Percentiles rank a stretch among this genome's conserved stretches.
Evolutionary conservation across 2,113 vertebrate genomes (phyloP).

Genomic region (Panurus biarmicus): DNA sequence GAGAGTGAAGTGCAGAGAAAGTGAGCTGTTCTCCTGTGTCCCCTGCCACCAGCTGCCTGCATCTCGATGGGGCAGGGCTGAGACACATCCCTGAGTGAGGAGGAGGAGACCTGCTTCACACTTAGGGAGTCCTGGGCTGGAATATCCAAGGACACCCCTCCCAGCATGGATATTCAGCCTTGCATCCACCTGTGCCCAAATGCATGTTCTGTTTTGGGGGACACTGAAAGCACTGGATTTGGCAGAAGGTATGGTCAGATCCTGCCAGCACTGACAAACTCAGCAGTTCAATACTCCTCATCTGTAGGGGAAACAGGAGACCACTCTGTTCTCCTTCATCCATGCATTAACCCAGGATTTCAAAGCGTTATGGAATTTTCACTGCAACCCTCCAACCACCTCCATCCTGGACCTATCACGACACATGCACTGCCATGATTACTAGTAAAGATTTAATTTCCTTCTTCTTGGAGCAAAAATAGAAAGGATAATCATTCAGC

Average conservation of each 20-base stretch:
- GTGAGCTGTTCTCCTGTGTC: background rate
- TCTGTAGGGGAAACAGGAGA: background rate
- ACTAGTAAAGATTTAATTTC: background rate
- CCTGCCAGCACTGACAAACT: background rate
- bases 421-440: background rate
- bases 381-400: background rate
- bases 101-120: background rate
- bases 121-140: background rate
- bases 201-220: background rate
- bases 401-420: background rate
- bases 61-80: background rate
- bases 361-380: background rate
- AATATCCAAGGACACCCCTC: background rate
- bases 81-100: background rate
- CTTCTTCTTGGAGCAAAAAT: constrained; percentile 4
- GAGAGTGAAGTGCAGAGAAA: constrained; percentile 6
- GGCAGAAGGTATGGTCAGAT: background rate
- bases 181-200: background rate
- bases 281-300: background rate
- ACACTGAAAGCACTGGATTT: background rate
- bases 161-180: background rate
- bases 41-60: rapidly evolving
- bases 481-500: background rate
- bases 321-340: background rate
- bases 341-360: background rate